phyloP scores from a whole-genome alignment of 2,888 invertebrate species.

The Melolontha melolontha region DNA sequence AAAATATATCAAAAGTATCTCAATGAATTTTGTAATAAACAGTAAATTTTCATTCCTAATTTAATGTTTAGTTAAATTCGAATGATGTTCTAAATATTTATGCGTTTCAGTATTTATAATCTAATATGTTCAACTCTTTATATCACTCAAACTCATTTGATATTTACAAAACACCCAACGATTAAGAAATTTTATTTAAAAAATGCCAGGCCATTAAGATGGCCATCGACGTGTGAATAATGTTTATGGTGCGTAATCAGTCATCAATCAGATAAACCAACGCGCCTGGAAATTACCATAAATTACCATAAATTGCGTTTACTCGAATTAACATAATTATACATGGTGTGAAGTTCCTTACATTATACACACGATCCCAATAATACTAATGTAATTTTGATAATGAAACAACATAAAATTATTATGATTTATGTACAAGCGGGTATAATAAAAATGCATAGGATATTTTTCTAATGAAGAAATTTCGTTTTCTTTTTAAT shows the following conservation, averaged over 20 bases:
- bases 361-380: conserved; percentile 23
- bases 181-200: conserved; percentile 19
- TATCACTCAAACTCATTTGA: not conserved
- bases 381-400: conserved; percentile 27
- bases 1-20: no score
- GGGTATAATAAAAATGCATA: conserved; percentile 11
- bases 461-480: not conserved
- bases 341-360: conserved; percentile 26
- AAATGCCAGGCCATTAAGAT: conserved; percentile 20
- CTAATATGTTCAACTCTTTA: no score
- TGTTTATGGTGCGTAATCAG: conserved; percentile 34
- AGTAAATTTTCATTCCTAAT: no score
- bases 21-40: no score
- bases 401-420: conserved; percentile 34
- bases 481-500: not conserved
- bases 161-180: not conserved
- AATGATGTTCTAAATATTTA: no score
- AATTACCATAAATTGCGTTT: conserved; percentile 39
- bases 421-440: conserved; percentile 26
- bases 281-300: conserved; percentile 39
- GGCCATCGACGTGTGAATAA: conserved; percentile 28
- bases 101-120: no score
- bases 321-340: conserved; percentile 40
- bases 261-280: conserved; percentile 38
- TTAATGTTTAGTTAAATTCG: no score